Percentiles rank a stretch among this genome's conserved stretches.
Conservation (phyloP, 2,888 invertebrate species). For the Melanargia galathea region DNA sequence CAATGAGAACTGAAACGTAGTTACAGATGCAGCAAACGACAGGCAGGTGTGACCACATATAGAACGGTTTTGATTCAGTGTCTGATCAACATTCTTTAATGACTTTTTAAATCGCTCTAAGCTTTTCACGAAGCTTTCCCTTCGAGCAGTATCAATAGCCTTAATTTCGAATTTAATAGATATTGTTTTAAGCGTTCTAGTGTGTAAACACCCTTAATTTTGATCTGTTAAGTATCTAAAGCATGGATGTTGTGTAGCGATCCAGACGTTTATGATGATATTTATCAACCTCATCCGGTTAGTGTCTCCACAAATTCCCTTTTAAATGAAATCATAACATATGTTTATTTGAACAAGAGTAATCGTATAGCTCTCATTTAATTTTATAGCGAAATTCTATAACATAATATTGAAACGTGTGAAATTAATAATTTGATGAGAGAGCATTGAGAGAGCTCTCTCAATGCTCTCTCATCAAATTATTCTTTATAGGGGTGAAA, state of each 20-base stretch:
- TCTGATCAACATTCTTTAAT: constrained; percentile 7
- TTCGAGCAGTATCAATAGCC: neutral
- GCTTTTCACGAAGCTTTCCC: neutral
- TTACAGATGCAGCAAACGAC: too few relatives aligned
- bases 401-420: constrained; percentile 1
- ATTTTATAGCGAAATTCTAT: constrained; percentile 2
- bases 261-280: constrained; percentile 40
- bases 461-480: neutral
- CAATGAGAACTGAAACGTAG: too few relatives aligned
- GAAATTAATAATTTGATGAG: too few relatives aligned
- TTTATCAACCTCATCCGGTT: constrained; percentile 39
- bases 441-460: too few relatives aligned
- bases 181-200: neutral
- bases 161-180: neutral
- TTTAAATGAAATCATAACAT: constrained; percentile 26
- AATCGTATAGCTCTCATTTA: constrained; percentile 14
- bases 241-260: constrained; percentile 33
- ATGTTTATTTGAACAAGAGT: constrained; percentile 29
- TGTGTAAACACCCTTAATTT: constrained; percentile 8
- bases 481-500: neutral
- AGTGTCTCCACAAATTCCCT: constrained; percentile 38
- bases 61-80: neutral
- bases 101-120: neutral
- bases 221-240: constrained; percentile 26
- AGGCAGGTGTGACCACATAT: too few relatives aligned